Conservation (phyloP, 2,888 invertebrate genomes). For the Napeogenes inachia region DNA sequence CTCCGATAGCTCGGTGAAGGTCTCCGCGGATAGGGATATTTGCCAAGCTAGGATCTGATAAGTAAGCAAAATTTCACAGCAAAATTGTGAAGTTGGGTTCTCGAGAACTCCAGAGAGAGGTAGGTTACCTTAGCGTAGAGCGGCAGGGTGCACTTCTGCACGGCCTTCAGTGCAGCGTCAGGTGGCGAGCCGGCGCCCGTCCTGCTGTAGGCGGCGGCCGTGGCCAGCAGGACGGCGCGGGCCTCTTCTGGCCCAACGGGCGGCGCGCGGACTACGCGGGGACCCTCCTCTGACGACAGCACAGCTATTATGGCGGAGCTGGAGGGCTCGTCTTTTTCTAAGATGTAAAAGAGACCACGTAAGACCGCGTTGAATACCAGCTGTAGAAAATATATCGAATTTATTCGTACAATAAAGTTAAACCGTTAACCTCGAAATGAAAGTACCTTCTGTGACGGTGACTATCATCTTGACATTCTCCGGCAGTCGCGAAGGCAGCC, state of each 20-base stretch:
- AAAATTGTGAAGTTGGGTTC: not conserved
- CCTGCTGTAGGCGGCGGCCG: conserved; percentile 64
- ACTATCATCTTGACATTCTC: conserved; percentile 86
- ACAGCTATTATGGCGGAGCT: conserved; percentile 74
- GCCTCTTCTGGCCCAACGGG: conserved; percentile 66
- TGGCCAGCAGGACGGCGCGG: conserved; percentile 57
- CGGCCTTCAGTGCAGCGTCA: conserved; percentile 78
- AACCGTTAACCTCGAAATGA: not conserved
- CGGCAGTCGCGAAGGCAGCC: conserved; percentile 87
- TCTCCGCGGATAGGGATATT: conserved; percentile 70
- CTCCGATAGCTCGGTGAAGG: conserved; percentile 63
- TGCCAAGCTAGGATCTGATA: conserved; percentile 73
- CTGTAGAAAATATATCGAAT: no score
- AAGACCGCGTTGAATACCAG: no score
- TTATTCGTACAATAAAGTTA: not conserved
- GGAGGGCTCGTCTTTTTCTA: conserved; percentile 67
- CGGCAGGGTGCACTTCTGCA: conserved; percentile 81
- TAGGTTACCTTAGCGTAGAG: conserved; percentile 81
- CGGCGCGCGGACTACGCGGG: conserved; percentile 62
- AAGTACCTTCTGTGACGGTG: conserved; percentile 80
- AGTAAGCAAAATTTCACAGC: not conserved
- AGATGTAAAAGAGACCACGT: not conserved
- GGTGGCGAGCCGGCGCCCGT: conserved; percentile 78
- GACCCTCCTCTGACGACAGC: conserved; percentile 66
- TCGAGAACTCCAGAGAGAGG: not conserved